These are phyloP conservation scores for Diarsia brunnea DNA, from an alignment of 2,888 invertebrate genomes.

Conservation along the genomic window DNA sequence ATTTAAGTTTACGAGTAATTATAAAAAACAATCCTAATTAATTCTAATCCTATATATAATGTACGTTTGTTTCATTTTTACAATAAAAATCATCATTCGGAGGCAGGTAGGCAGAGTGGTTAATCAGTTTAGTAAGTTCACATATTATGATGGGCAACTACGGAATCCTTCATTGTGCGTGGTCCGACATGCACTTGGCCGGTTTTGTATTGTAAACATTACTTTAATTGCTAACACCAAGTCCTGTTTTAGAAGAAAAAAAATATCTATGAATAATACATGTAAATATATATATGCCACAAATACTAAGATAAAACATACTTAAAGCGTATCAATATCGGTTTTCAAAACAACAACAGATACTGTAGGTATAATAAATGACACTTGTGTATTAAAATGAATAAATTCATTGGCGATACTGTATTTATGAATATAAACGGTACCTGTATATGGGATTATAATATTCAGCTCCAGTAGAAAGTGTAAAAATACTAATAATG, in stretches of 20 bases:
- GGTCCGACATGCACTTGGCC: too few relatives aligned
- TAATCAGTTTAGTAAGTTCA: too few relatives aligned
- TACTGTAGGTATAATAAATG: conserved; percentile 4
- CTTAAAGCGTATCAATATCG: background rate
- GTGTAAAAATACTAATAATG: conserved; percentile 12
- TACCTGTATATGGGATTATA: conserved; percentile 5
- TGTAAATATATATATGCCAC: background rate
- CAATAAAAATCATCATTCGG: too few relatives aligned
- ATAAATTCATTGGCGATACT: conserved; percentile 23
- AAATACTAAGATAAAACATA: background rate
- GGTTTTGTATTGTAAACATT: background rate
- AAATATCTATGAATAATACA: background rate
- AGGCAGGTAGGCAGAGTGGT: too few relatives aligned
- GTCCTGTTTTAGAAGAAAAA: background rate
- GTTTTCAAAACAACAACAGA: conserved; percentile 13
- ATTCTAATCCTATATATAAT: too few relatives aligned
- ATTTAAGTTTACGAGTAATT: too few relatives aligned
- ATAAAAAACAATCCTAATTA: too few relatives aligned
- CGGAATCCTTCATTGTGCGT: too few relatives aligned
- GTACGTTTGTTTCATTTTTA: too few relatives aligned
- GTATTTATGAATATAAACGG: conserved; percentile 27
- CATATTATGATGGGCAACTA: too few relatives aligned
- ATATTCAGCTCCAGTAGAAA: conserved; percentile 21
- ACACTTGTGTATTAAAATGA: conserved; percentile 17
- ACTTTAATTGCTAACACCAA: background rate